Percentiles rank a stretch among this genome's conserved stretches.
Conservation (phyloP, 1,140 invertebrate species). For the Lysiphlebus fabarum region DNA sequence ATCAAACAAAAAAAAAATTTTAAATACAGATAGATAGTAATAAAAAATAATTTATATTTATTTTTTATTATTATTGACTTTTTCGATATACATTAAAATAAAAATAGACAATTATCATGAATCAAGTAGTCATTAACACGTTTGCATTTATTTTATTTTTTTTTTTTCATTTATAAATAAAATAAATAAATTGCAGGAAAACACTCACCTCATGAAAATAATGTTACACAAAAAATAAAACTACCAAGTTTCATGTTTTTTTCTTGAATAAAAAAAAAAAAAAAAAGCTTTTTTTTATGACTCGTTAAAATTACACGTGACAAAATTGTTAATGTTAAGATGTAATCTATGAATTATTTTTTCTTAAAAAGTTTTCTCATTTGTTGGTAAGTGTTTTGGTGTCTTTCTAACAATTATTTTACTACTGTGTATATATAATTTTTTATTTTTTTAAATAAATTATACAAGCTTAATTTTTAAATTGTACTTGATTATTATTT, state of each 20-base stretch:
- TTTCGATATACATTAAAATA: background rate
- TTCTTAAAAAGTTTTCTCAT: background rate
- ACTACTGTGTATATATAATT: background rate
- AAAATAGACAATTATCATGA: constrained; percentile 6
- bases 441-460: background rate
- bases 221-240: constrained; percentile 8
- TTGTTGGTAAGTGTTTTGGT: background rate
- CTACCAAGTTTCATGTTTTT: constrained; percentile 5
- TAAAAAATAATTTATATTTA: background rate
- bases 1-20: background rate
- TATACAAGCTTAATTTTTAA: no score
- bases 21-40: background rate
- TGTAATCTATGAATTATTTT: background rate
- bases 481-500: no score
- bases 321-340: constrained; percentile 13
- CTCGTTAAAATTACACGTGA: constrained; percentile 16
- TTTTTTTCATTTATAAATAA: no score
- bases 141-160: background rate
- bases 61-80: background rate
- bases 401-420: background rate
- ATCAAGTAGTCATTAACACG: background rate
- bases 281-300: background rate
- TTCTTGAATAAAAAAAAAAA: background rate
- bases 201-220: constrained; percentile 6
- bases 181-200: constrained; percentile 9